Evolutionary conservation across 1,140 invertebrate species (phyloP).

Genomic region (Zaprionus nigranus): DNA sequence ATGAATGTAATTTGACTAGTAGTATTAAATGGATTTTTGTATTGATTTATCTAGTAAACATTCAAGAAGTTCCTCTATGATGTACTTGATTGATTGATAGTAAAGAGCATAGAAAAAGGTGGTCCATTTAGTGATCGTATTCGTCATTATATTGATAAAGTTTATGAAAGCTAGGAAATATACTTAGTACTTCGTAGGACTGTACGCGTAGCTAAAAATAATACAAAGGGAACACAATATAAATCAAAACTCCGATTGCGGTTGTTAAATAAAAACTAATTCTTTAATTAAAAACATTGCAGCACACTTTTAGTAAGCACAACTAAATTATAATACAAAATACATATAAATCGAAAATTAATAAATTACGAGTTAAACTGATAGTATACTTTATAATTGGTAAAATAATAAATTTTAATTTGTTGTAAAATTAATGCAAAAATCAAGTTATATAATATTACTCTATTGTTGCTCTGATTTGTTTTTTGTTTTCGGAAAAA

Average conservation of each 20-base stretch:
- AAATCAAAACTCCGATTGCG: slow-evolving; percentile 20
- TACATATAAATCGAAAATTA: slow-evolving; percentile 66
- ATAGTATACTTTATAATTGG: slow-evolving; percentile 34
- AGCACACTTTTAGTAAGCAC: slow-evolving; percentile 80
- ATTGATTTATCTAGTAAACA: slow-evolving; percentile 65
- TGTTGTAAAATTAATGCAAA: slow-evolving; percentile 16
- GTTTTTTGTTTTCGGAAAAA: slow-evolving; percentile 41
- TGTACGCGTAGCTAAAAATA: slow-evolving; percentile 2
- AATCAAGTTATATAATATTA: background rate
- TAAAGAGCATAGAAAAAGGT: slow-evolving; percentile 77
- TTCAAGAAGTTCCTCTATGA: slow-evolving; percentile 29
- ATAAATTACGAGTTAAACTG: slow-evolving; percentile 60
- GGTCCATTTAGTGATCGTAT: slow-evolving; percentile 83
- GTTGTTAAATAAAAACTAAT: slow-evolving; percentile 59
- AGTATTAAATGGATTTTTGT: slow-evolving; percentile 41
- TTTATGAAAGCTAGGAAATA: slow-evolving; percentile 30
- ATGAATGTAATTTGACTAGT: slow-evolving; percentile 50
- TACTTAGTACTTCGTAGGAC: slow-evolving; percentile 16
- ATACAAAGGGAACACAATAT: background rate
- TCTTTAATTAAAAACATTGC: slow-evolving; percentile 78
- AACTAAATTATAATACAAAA: slow-evolving; percentile 69
- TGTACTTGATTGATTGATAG: slow-evolving; percentile 29
- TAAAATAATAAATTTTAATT: slow-evolving; percentile 17
- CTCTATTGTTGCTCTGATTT: slow-evolving; percentile 34
- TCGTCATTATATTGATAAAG: slow-evolving; percentile 66